Conservation (phyloP, 2,888 invertebrate genomes). For the Netelia inedita region DNA sequence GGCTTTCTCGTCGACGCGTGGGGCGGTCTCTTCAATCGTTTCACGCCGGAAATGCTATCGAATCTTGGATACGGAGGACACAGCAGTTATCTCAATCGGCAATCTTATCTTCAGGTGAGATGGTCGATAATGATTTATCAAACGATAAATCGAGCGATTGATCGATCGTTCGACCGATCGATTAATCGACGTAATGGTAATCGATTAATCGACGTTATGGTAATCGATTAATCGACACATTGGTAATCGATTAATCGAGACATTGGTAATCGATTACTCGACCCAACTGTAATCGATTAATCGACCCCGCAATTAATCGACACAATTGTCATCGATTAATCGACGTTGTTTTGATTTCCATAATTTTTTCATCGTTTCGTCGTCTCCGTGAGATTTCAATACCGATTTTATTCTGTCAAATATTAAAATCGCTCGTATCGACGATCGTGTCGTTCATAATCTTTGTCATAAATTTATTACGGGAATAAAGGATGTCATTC, state of each 20-base stretch:
- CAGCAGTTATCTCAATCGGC: conserved; percentile 85
- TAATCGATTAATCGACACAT: too few species aligned
- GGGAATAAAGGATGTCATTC: conserved; percentile 52
- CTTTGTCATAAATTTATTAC: neutral
- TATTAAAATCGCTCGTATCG: neutral
- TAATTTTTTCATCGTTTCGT: too few species aligned
- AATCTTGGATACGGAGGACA: conserved; percentile 92
- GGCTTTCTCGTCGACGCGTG: conserved; percentile 87
- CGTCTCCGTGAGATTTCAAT: too few species aligned
- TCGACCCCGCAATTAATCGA: too few species aligned
- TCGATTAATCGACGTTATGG: neutral
- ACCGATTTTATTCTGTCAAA: too few species aligned
- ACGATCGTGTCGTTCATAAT: conserved; percentile 28
- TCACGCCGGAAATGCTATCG: conserved; percentile 94
- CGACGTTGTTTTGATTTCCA: too few species aligned
- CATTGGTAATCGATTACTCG: too few species aligned
- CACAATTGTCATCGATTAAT: too few species aligned
- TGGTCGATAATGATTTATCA: conserved; percentile 13
- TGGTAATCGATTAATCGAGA: too few species aligned
- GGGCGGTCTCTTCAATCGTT: conserved; percentile 94
- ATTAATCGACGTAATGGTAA: neutral
- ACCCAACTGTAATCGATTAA: too few species aligned
- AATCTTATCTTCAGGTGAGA: conserved; percentile 86
- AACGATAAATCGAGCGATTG: neutral
- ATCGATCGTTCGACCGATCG: neutral